Evolutionary conservation across 2,888 invertebrate genomes (phyloP), one percentile per base, ranked within the genome.

Genomic region (Sesamia inferens): DNA sequence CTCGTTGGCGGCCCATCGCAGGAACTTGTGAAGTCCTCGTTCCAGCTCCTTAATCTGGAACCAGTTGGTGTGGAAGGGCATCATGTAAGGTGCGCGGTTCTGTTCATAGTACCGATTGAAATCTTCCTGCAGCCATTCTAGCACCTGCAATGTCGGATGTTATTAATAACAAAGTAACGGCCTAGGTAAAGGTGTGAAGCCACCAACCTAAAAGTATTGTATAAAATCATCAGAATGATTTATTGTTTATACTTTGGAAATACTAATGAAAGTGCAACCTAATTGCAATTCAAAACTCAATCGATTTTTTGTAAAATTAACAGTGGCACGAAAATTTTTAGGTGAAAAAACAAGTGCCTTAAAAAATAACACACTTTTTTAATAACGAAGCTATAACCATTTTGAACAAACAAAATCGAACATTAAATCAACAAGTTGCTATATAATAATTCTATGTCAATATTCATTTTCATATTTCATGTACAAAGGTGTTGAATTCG

Each of bases 1-100:
- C 96, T 90, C 87, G 16, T 89, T 97, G 59, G 97, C 95, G 0
- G 98, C 97, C 98, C 98, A 99, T 85, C 98, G 97, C 75, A 99
- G 94, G 94, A 99, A 99, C 93, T 98, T 98, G 86, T 98, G 98
- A 2, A 99, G 95, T 31, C 99, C 99, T 75, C 96, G 96, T 90
- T 98, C 98, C 16, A 98, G 95, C 88, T 97, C 98, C 90, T 98
- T 98, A 87, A 98, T 98, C 92, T 98, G 98, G 96, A 99, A 99
- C 99, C 99, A 99, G 94, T 99, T 99, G 0, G 99, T 99, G 91
- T 99, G 99, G 97, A 99, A 98, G 0, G 99, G 97, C 98, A 99
- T 98, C 98, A 99, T 98, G 93, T 99, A 99, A 0, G 99, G 98
- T 1, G 99, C 98, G 79, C 98, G 97, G 92, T 99, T 99, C 92